These are phyloP conservation scores for Helicolenus hilgendorfi DNA, from an alignment of 2,797 vertebrate genomes.

Conservation along the genomic window DNA sequence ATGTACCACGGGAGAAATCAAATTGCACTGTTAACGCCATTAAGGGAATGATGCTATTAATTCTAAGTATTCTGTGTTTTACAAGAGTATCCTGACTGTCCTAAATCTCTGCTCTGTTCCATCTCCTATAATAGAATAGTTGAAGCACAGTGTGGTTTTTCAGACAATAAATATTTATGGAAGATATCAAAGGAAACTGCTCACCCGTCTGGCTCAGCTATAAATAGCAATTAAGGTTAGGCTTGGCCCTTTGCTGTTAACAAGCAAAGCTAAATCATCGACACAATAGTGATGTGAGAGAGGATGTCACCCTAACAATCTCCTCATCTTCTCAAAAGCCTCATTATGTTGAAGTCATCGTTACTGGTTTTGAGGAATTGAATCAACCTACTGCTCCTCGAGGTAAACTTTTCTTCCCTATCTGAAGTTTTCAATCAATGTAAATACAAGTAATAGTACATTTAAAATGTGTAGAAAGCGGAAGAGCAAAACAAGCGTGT, in stretches of 20 bases:
- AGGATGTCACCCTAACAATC: constrained; percentile 14
- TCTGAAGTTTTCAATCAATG: not conserved
- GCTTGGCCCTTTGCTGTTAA: constrained; percentile 39
- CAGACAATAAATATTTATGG: constrained; percentile 78
- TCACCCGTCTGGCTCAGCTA: constrained; percentile 39
- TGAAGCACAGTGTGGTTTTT: constrained; percentile 44
- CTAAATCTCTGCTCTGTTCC: constrained; percentile 29
- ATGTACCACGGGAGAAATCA: constrained; percentile 10
- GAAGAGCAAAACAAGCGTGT: not conserved
- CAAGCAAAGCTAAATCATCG: constrained; percentile 55
- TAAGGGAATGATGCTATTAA: constrained; percentile 13
- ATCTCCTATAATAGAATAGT: constrained; percentile 39
- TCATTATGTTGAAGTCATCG: constrained; percentile 7
- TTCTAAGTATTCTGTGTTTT: constrained; percentile 3
- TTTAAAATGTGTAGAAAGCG: not conserved
- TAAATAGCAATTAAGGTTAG: constrained; percentile 63
- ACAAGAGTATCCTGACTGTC: not conserved
- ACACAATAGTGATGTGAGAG: constrained; percentile 1
- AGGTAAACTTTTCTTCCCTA: not conserved
- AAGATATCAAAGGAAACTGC: constrained; percentile 61
- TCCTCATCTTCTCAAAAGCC: constrained; percentile 7
- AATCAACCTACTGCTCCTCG: not conserved
- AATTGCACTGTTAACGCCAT: not conserved
- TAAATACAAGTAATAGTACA: not conserved
- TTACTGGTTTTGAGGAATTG: not conserved